A percentile compares a stretch with the other conserved stretches of the same genome.
These are phyloP conservation scores for Neoarius graeffei DNA, from an alignment of 2,113 vertebrate species.

Conservation along the genomic window DNA sequence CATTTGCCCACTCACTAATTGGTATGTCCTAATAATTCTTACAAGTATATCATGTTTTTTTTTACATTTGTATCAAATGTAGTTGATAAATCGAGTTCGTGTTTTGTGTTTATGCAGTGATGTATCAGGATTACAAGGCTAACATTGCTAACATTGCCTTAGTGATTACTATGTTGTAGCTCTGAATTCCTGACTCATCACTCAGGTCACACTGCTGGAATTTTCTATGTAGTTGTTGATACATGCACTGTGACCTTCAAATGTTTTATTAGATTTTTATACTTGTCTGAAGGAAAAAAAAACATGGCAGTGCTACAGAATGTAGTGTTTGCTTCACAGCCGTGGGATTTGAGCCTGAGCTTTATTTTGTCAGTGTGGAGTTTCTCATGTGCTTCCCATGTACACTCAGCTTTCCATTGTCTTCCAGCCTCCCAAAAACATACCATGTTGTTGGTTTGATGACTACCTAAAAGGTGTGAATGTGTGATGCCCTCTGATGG, in stretches of 20 bases:
- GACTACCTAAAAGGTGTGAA: neutral
- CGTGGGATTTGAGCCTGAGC: neutral
- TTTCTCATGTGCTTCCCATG: neutral
- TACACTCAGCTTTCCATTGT: neutral
- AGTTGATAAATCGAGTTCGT: neutral
- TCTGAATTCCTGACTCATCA: neutral
- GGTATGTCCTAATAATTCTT: slow-evolving; percentile 62
- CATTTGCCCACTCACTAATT: slow-evolving; percentile 74
- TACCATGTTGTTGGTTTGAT: neutral
- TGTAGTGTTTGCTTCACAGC: neutral
- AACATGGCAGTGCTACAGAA: neutral
- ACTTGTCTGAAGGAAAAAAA: neutral
- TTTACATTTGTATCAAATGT: neutral
- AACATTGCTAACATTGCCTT: neutral
- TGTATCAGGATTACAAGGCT: neutral
- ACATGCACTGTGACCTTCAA: neutral
- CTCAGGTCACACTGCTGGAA: neutral
- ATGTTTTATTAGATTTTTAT: neutral
- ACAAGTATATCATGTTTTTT: slow-evolving; percentile 8
- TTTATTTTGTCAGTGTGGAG: neutral
- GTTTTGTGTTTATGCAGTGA: neutral
- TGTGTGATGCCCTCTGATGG: neutral
- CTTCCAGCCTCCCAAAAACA: neutral
- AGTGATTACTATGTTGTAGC: neutral
- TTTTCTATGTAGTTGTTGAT: slow-evolving; percentile 1